Evolutionary conservation across 2,113 vertebrate species (phyloP), one percentile per base, ranked within the genome.

Genomic region (Vombatus ursinus): DNA sequence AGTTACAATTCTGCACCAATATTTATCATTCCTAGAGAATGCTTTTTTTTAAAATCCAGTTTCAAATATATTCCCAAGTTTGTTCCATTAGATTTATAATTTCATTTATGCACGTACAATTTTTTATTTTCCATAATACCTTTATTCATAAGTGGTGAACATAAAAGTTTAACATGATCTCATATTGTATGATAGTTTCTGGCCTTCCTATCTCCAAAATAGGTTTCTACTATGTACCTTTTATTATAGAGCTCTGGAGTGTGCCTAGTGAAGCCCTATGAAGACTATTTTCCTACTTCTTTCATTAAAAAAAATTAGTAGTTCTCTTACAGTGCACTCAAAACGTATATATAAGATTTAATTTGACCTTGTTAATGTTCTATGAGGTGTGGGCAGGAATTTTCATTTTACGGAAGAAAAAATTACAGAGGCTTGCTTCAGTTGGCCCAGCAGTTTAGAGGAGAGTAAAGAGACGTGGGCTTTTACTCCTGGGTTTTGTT

Each of bases 261-360:
- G 90, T 8, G 19, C 28, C 61, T 44, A 28, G 47, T 44, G 50
- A 96, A 92, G 51, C 44, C 48, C 77, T 90, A 8, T 10, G 50
- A 51, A 96, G 91, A 92, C 24, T 93, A 12, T 44, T 90, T 96
- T 61, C 94, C 1, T 50, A 94, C 50, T 93, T 25, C 22, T 49
- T 90, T 95, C 92, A 90, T 93, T 24, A 84, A 77, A 77, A 84
- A 84, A 84, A 84, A 19, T 19, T 44, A n/a, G 31, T 68, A 44
- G 19, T 44, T 44, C 57, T 68, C n/a, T 77, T 19, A 44, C 5
- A 4, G 2, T 84, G 26, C 37, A 44, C 7, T 84, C 19, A n/a
- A 23, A 84, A n/a, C n/a, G 44, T 5, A n/a, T 77, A 14, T n/a
- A 22, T 77, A 44, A 5, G 68, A 44, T 77, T 44, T 77, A 77